Evolutionary conservation across 1,140 invertebrate genomes (phyloP), one percentile per base, ranked within the genome.

Genomic region (Tenebrio molitor): DNA sequence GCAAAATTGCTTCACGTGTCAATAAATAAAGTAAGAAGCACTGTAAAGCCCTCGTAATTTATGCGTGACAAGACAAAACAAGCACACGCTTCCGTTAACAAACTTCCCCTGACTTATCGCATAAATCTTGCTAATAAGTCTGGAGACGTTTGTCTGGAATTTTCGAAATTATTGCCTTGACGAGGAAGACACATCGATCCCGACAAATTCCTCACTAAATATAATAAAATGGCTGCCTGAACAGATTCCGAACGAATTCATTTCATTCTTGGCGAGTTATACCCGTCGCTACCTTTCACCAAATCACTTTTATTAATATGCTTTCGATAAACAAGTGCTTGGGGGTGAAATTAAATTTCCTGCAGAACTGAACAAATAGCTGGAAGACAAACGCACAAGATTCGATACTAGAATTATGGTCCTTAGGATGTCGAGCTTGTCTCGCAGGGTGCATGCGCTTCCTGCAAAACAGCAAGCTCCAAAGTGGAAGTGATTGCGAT

Each of bases 21-120:
- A 25, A n/a, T 58, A 58, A 58, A 58, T 58, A 58, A 58, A 58
- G 50, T n/a, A 58, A 58, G 23, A 15, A 58, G 50, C 50, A 58
- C n/a, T 58, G 50, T 58, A 58, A 58, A 29, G 50, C 21, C 12
- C n/a, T 6, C 23, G 7, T 58, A 58, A 58, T 58, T 58, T 58
- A 58, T 58, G 23, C 50, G 50, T 29, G 23, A 58, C 50, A 58
- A 58, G 50, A 29, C 50, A 58, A 58, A 58, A 58, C 50, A 29
- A 58, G 50, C 23, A 10, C 23, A 58, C 50, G 50, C 50, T 29
- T 29, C 21, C 25, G 15, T 58, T 58, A 58, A 25, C 50, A 58
- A 58, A 58, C 50, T 58, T 58, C 12, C 21, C 21, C 29, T 58
- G 50, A 58, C 50, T 58, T 58, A 58, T 58, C 23, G 23, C 50